Percentiles rank a stretch among this genome's conserved stretches.
Evolutionary conservation across 2,797 vertebrate genomes (phyloP).

Genomic region (Sardinella longiceps): DNA sequence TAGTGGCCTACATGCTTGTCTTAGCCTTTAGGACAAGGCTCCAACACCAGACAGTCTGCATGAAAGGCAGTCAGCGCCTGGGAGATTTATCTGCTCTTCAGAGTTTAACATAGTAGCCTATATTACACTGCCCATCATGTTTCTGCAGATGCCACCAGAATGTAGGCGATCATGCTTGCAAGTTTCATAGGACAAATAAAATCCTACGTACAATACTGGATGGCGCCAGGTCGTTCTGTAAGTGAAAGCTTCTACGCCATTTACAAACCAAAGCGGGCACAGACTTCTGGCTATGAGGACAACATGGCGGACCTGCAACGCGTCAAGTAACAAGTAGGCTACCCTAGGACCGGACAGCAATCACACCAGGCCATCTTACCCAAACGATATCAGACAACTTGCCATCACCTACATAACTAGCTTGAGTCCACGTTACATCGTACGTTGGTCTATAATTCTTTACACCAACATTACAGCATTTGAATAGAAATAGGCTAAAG

Average conservation of each 20-base stretch:
- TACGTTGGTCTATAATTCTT: background rate
- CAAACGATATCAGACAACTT: background rate
- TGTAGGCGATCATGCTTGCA: too few species aligned
- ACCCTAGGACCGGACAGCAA: background rate
- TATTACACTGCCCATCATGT: too few species aligned
- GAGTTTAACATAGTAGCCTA: too few species aligned
- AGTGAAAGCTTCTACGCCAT: constrained; percentile 18
- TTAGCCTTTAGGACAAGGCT: background rate
- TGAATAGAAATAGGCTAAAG: background rate
- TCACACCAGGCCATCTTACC: background rate
- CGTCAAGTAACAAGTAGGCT: background rate
- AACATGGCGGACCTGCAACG: constrained; percentile 20
- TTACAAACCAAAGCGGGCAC: constrained; percentile 15
- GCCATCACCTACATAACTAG: background rate
- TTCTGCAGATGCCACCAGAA: too few species aligned
- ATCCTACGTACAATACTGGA: background rate
- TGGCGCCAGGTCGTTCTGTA: background rate
- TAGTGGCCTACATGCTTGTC: background rate
- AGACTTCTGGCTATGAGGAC: background rate
- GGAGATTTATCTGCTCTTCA: too few species aligned
- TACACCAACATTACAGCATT: background rate
- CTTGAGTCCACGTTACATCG: background rate
- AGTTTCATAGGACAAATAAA: too few species aligned
- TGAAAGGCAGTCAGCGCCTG: too few species aligned
- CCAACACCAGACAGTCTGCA: background rate